Conservation (phyloP, 2,113 vertebrate genomes). For the Oreochromis tanganicae region DNA sequence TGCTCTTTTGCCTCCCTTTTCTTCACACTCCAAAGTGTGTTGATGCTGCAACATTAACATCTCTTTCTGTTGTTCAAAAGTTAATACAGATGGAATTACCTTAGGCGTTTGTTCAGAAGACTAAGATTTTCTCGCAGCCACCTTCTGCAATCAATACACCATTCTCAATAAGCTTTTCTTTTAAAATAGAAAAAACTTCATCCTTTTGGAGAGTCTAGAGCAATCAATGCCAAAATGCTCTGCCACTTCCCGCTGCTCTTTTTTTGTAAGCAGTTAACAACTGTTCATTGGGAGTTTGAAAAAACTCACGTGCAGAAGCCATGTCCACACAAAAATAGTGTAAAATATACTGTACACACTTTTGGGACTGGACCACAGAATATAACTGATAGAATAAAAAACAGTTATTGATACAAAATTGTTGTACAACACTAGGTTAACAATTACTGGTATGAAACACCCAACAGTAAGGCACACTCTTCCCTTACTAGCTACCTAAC, state of each 20-base stretch:
- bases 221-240: neutral
- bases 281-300: neutral
- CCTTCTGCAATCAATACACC: neutral
- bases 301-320: neutral
- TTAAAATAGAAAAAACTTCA: neutral
- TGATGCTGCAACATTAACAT: neutral
- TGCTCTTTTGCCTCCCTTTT: neutral
- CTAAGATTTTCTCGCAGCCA: accelerated
- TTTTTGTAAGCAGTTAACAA: neutral
- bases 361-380: neutral
- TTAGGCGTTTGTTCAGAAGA: neutral
- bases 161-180: neutral
- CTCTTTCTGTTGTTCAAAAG: neutral
- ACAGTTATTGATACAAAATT: neutral
- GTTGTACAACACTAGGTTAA: neutral
- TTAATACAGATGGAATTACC: neutral
- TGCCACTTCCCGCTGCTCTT: neutral
- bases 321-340: neutral
- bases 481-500: neutral
- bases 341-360: neutral
- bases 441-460: neutral
- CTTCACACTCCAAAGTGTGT: neutral
- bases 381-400: neutral
- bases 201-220: neutral
- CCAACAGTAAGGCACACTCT: neutral